Evolutionary conservation across 1,140 invertebrate species (phyloP), one percentile per base, ranked within the genome.

Genomic region (Drosophila baimaii): DNA sequence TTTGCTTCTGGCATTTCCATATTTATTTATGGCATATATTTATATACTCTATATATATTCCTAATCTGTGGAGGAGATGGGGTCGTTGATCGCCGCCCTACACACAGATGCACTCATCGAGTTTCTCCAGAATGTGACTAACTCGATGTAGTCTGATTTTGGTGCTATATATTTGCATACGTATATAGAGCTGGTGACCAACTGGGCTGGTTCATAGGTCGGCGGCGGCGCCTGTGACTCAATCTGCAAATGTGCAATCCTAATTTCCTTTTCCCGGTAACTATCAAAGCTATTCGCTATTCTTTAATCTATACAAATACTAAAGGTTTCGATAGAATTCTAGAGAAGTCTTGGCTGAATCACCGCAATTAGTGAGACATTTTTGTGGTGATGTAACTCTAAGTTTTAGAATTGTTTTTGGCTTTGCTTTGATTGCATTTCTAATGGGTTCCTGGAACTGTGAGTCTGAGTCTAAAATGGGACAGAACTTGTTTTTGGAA

Each of bases 201-300:
- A 3, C 19, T 41, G 25, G 21, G 31, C 17, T 69, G 39, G 44
- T 72, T 71, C 47, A 70, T 65, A 77, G 66, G 62, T 85, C 61
- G 51, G 4, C 46, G 51, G 4, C 46, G 8, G 7, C 17, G 61
- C 49, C 56, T 56, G 49, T 73, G 70, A 73, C 46, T 73, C 69
- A 73, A 39, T 39, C 55, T 72, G 35, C 7, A 51, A 71, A 47
- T 71, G 66, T 46, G 65, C 43, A 47, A 71, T 27, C 47, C 25
- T n/a, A 13, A 58, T 57, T 71, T 71, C 27, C 43, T 21, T 33
- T 71, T 71, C 68, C 27, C 21, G 52, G 51, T 65, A 71, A 71
- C 51, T 25, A 71, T 58, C 65, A 33, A 39, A 71, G 17, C 52
- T 29, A n/a, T 47, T 47, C 21, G 33, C 33, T 12, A 23, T 46